A percentile compares a stretch with the other conserved stretches of the same genome.
phyloP scores from a whole-genome alignment of 2,797 vertebrate genomes.

The Sebastes miniatus region DNA sequence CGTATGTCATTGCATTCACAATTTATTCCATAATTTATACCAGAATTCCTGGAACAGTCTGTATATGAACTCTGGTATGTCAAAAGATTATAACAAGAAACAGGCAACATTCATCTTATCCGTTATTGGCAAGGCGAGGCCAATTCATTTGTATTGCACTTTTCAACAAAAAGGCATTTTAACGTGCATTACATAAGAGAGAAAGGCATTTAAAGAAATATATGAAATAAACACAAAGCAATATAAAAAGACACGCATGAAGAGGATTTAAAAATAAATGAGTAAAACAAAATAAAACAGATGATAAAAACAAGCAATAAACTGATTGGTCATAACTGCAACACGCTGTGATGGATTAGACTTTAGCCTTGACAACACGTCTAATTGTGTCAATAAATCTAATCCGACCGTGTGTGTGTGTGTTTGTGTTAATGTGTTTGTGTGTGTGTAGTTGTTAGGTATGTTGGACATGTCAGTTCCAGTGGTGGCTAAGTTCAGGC shows the following conservation, averaged over 20 bases:
- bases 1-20: neutral
- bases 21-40: neutral
- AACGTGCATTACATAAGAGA: neutral
- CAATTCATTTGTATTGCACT: neutral
- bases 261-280: neutral
- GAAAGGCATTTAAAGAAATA: neutral
- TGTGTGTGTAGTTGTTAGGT: conserved; percentile 86
- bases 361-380: neutral
- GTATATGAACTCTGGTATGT: neutral
- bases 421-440: conserved; percentile 22
- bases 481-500: conserved; percentile 92
- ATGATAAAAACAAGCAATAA: neutral
- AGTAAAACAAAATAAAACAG: neutral
- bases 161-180: neutral
- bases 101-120: neutral
- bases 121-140: neutral
- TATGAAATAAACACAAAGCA: neutral
- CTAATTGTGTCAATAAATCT: neutral
- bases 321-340: neutral
- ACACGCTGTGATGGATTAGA: neutral
- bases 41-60: neutral
- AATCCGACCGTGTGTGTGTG: neutral
- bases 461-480: conserved; percentile 97
- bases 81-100: neutral
- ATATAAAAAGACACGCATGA: neutral